Conservation (phyloP, 2,113 vertebrate species). For the Bufo gargarizans region DNA sequence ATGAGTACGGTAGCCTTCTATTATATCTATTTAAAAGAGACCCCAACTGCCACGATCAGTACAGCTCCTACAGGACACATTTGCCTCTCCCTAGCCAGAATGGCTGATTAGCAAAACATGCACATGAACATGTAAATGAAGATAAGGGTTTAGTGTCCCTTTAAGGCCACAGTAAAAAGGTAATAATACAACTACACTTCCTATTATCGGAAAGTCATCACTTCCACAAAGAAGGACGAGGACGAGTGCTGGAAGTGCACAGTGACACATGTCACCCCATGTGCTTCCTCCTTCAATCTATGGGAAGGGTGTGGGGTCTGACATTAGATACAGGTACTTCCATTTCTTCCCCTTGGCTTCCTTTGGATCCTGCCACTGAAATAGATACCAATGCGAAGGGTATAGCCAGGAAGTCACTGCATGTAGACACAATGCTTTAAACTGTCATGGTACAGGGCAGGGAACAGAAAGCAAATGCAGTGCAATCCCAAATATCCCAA, state of each 20-base stretch:
- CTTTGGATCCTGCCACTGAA: background rate
- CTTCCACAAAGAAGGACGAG: background rate
- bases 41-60: too few relatives aligned
- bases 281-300: background rate
- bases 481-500: background rate
- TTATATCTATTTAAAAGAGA: too few relatives aligned
- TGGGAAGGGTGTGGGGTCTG: background rate
- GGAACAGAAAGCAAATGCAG: background rate
- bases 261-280: background rate
- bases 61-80: too few relatives aligned
- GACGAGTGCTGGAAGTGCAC: background rate
- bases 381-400: background rate
- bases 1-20: too few relatives aligned
- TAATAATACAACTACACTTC: background rate
- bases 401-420: background rate
- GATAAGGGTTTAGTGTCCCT: background rate
- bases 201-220: background rate
- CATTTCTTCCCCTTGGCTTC: background rate
- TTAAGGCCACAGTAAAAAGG: background rate
- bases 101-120: background rate
- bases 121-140: background rate
- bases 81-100: too few relatives aligned
- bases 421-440: background rate
- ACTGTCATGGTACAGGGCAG: background rate
- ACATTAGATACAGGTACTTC: conserved; percentile 21